Conservation (phyloP, 2,797 vertebrate genomes). For the Myiotriccus ornatus region DNA sequence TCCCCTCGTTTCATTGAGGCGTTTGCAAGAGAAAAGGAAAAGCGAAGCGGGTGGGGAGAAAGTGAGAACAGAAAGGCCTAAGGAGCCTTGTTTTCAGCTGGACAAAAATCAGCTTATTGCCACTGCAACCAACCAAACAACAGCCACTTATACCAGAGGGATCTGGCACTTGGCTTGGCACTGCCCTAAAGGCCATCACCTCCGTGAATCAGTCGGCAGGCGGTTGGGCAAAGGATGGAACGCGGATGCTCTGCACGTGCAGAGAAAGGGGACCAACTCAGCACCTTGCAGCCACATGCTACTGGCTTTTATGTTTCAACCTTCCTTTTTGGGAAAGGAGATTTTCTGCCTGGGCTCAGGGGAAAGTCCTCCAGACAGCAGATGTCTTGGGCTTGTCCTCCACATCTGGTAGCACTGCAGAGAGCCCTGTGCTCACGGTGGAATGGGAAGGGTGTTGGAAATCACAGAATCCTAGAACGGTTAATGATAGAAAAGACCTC, state of each 20-base stretch:
- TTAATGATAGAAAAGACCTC: neutral
- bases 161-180: neutral
- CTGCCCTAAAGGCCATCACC: neutral
- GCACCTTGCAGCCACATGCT: neutral
- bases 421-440: neutral
- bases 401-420: neutral
- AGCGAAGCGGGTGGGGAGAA: neutral
- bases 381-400: neutral
- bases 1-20: conserved; percentile 1
- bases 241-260: rapidly evolving
- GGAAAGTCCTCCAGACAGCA: neutral
- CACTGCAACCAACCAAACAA: neutral
- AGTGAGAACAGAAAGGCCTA: neutral
- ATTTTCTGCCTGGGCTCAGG: neutral
- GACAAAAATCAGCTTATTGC: neutral
- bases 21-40: conserved; percentile 4
- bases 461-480: neutral
- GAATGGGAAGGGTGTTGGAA: neutral
- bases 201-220: neutral
- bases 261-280: neutral
- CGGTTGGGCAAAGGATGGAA: neutral
- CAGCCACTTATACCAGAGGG: neutral
- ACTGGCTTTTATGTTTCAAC: neutral
- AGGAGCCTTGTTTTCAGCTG: neutral
- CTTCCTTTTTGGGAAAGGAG: neutral